Evolutionary conservation across 2,113 vertebrate genomes (phyloP), one percentile per base, ranked within the genome.

Genomic region (Pontoporia blainvillei): DNA sequence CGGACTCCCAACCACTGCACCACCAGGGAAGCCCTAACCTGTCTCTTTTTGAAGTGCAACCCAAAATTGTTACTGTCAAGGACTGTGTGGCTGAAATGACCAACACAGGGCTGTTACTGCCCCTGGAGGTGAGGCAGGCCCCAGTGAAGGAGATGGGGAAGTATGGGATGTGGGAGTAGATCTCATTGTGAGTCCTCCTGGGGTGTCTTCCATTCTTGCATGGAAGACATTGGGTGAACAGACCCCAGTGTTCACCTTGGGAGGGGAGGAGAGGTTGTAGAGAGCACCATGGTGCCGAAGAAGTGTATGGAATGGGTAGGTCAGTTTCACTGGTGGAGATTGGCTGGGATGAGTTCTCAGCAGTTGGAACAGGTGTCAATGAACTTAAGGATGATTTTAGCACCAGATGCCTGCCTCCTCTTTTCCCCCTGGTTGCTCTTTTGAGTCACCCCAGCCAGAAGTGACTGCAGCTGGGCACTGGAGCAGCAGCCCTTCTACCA

Each of bases 281-380:
- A 44, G 78, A 54, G n/a, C 25, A 41, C 7, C 5, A 0, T 0
- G 20, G 36, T 44, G 41, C 54, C 27, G 14, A 21, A 34, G 34
- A 44, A 61, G 21, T 12, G 10, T 15, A 36, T 49, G 36, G 14
- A 61, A 57, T 5, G 66, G 34, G 27, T n/a, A 27, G 29, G 11
- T 59, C 5, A 6, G 0, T 62, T 52, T 13, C 11, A 15, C 9
- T 3, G 1, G 8, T 21, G 29, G 46, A 34, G 13, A 39, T 17
- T 73, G 67, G 17, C 83, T 71, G 59, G 57, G 27, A 1, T n/a
- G 44, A 41, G 29, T 20, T 11, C 79, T 95, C 31, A 61, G 73
- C 39, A 46, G 41, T 66, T 52, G 49, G 31, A 61, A 57, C 0
- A 6, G 25, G 31, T 41, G 29, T 87, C 29, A 39, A 1, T 75